A percentile compares a stretch with the other conserved stretches of the same genome.
These are phyloP conservation scores for Cheilosia vernalis DNA, from an alignment of 2,888 invertebrate genomes.

Conservation along the genomic window DNA sequence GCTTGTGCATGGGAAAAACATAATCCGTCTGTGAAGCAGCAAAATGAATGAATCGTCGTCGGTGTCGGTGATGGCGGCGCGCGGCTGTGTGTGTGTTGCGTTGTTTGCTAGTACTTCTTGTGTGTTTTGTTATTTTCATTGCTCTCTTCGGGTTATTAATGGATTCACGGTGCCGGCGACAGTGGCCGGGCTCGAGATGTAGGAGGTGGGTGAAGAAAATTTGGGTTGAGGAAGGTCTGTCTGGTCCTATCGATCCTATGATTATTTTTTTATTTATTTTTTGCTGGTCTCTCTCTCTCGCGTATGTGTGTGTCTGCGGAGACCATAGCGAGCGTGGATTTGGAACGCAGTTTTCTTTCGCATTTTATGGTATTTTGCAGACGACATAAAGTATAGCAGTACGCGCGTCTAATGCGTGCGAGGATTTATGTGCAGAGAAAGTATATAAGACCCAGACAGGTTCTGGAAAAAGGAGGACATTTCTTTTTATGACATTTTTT, in stretches of 20 bases:
- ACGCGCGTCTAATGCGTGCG: slow-evolving; percentile 4
- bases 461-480: slow-evolving; percentile 34
- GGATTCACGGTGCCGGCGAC: slow-evolving; percentile 34
- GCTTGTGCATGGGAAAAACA: slow-evolving; percentile 19
- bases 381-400: slow-evolving; percentile 12
- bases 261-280: background rate
- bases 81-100: slow-evolving; percentile 21
- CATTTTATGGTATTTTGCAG: slow-evolving; percentile 30
- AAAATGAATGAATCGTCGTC: slow-evolving; percentile 61
- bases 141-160: slow-evolving; percentile 59
- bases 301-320: slow-evolving; percentile 2
- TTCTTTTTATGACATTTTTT: slow-evolving; percentile 15
- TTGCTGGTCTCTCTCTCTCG: background rate
- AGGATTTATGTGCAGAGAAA: background rate
- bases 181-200: slow-evolving; percentile 4
- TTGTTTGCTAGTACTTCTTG: slow-evolving; percentile 31
- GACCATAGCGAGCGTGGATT: slow-evolving; percentile 11
- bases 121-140: slow-evolving; percentile 26
- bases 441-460: slow-evolving; percentile 32
- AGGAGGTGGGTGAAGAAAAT: slow-evolving; percentile 66
- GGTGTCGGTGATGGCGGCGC: slow-evolving; percentile 2
- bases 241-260: slow-evolving; percentile 69
- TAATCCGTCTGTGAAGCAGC: slow-evolving; percentile 43
- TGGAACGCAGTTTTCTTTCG: slow-evolving; percentile 39
- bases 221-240: slow-evolving; percentile 75